These are phyloP conservation scores for Artemia sinica DNA, from an alignment of 2,888 invertebrate species.

Conservation along the genomic window DNA sequence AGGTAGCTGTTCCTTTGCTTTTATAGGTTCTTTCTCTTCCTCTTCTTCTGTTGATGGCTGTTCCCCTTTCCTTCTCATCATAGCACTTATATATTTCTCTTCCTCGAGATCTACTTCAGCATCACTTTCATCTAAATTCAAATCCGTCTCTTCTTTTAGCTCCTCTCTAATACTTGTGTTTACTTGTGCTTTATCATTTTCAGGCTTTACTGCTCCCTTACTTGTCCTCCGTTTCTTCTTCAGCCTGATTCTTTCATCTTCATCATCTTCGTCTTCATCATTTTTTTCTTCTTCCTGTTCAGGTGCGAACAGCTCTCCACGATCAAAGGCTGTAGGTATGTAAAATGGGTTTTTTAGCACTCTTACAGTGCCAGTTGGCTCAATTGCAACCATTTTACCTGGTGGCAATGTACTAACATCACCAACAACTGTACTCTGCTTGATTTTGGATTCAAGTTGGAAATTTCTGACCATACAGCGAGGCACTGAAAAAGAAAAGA, in stretches of 20 bases:
- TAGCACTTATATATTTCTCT: not conserved
- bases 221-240: not conserved
- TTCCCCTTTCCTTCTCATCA: not conserved
- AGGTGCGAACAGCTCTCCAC: not conserved
- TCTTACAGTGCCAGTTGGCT: not conserved
- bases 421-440: not conserved
- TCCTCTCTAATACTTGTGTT: not conserved
- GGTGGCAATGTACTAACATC: not conserved
- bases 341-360: not conserved
- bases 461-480: not conserved
- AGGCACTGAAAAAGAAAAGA: not conserved
- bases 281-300: not conserved
- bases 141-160: not conserved
- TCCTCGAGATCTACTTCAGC: slow-evolving; percentile 5
- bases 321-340: not conserved
- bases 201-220: not conserved
- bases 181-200: not conserved
- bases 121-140: not conserved
- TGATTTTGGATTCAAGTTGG: not conserved
- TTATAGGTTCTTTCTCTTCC: not conserved
- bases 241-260: not conserved
- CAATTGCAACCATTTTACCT: not conserved
- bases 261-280: slow-evolving; percentile 1
- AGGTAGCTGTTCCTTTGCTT: too few relatives aligned
- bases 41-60: not conserved